These are phyloP conservation scores for Colletes gigas DNA, from an alignment of 1,140 invertebrate species.

Conservation along the genomic window DNA sequence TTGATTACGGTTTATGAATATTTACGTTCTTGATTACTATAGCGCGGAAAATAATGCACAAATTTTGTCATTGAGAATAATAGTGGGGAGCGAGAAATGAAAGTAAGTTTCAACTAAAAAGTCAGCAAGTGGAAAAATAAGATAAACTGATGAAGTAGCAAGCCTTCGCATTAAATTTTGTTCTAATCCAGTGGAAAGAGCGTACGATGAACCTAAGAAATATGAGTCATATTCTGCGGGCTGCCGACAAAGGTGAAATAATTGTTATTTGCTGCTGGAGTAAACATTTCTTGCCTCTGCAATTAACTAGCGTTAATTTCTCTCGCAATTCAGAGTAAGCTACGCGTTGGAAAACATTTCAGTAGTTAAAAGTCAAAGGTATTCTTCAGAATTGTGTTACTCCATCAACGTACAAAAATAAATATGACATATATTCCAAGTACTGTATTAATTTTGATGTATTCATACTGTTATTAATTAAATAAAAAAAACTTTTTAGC, in stretches of 20 bases:
- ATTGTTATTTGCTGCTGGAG: constrained; percentile 10
- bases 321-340: neutral
- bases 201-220: constrained; percentile 27
- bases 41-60: too few species aligned
- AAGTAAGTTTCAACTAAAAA: constrained; percentile 31
- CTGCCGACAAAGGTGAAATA: neutral
- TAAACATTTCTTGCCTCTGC: constrained; percentile 1
- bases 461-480: too few species aligned
- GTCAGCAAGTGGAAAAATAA: constrained; percentile 22
- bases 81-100: neutral
- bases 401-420: too few species aligned
- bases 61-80: neutral
- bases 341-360: neutral
- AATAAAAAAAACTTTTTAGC: too few species aligned
- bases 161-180: constrained; percentile 27
- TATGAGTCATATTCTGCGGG: neutral
- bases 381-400: too few species aligned
- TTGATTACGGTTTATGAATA: constrained; percentile 26
- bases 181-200: constrained; percentile 15
- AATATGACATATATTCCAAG: too few species aligned
- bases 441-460: too few species aligned
- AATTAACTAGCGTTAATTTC: neutral
- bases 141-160: constrained; percentile 25
- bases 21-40: neutral
- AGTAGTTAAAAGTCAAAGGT: neutral